Evolutionary conservation across 1,140 invertebrate species (phyloP).

Genomic region (Lepidurus packardi): DNA sequence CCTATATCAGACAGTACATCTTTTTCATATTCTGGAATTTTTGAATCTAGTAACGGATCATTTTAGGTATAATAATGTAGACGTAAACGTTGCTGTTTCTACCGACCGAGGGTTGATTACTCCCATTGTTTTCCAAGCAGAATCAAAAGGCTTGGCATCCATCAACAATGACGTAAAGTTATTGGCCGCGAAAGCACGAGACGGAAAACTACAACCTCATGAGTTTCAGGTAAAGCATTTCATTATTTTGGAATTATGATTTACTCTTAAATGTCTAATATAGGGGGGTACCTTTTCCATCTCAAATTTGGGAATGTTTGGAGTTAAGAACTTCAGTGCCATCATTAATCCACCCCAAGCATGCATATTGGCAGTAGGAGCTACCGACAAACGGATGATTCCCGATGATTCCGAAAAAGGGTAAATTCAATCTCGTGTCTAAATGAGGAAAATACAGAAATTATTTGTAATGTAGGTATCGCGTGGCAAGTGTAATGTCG

Average conservation of each 20-base stretch:
- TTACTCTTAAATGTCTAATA: slow-evolving; percentile 34
- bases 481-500: slow-evolving; percentile 52
- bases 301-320: slow-evolving; percentile 98
- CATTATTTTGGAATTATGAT: slow-evolving; percentile 30
- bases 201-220: slow-evolving; percentile 88
- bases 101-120: slow-evolving; percentile 94
- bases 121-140: slow-evolving; percentile 91
- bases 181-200: slow-evolving; percentile 83
- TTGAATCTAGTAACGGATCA: slow-evolving; percentile 25
- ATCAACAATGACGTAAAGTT: slow-evolving; percentile 80
- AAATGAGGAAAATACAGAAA: background rate
- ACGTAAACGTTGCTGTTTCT: slow-evolving; percentile 94
- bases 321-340: slow-evolving; percentile 62
- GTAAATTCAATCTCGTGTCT: slow-evolving; percentile 39
- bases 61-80: slow-evolving; percentile 74
- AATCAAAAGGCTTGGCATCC: slow-evolving; percentile 81
- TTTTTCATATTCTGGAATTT: slow-evolving; percentile 36
- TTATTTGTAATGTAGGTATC: slow-evolving; percentile 46
- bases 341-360: slow-evolving; percentile 66
- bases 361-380: slow-evolving; percentile 62
- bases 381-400: slow-evolving; percentile 52
- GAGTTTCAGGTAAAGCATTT: slow-evolving; percentile 83
- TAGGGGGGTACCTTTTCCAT: slow-evolving; percentile 72
- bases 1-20: slow-evolving; percentile 85
- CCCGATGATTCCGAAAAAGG: slow-evolving; percentile 46